Conservation (phyloP, 1,140 invertebrate genomes). For the Drosophila ogumai region DNA sequence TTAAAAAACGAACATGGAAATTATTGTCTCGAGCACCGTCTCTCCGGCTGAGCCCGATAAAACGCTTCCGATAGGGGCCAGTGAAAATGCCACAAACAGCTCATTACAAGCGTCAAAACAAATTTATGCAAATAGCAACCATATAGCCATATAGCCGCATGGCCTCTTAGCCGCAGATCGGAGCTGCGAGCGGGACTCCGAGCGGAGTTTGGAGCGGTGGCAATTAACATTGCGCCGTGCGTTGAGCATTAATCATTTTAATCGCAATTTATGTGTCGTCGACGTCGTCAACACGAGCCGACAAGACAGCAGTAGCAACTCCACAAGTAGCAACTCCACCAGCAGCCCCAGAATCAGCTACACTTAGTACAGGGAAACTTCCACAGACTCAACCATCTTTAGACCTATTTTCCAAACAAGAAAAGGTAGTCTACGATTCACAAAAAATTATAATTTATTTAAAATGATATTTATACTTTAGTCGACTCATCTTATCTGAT, state of each 20-base stretch:
- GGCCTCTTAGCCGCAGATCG: constrained; percentile 15
- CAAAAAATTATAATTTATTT: background rate
- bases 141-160: constrained; percentile 12
- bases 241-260: constrained; percentile 83
- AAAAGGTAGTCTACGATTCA: background rate
- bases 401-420: background rate
- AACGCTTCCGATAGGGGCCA: constrained; percentile 69
- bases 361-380: constrained; percentile 16
- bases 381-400: no score
- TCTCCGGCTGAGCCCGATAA: constrained; percentile 59
- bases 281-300: constrained; percentile 75
- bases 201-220: constrained; percentile 54
- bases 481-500: no score
- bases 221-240: constrained; percentile 82
- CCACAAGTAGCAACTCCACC: constrained; percentile 9
- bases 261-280: constrained; percentile 83
- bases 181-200: constrained; percentile 24
- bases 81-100: constrained; percentile 81
- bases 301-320: constrained; percentile 49
- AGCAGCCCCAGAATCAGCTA: constrained; percentile 5
- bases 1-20: constrained; percentile 74
- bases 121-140: constrained; percentile 78
- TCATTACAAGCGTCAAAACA: constrained; percentile 83
- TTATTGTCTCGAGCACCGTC: constrained; percentile 60
- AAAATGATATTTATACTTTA: background rate